Evolutionary conservation across 2,888 invertebrate genomes (phyloP), one percentile per base, ranked within the genome.

Genomic region (Plebejus argus): DNA sequence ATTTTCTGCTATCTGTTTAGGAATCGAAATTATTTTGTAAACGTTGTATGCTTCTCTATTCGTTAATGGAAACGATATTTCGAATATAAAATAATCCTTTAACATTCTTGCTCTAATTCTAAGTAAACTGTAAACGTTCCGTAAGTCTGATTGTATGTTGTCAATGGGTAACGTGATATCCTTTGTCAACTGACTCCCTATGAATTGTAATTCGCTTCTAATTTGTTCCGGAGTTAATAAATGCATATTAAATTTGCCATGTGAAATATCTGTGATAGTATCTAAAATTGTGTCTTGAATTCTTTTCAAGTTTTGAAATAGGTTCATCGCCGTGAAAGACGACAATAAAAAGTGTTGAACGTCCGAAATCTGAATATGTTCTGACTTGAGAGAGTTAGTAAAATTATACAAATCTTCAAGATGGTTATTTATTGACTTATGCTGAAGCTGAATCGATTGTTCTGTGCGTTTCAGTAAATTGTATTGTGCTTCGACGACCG

Each of bases 11-110:
- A 56, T 56, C n/a, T 56, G 58, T 8, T 61, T 61, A 23, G 58
- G 58, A 61, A 61, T 61, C 58, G 58, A 61, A 61, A 61, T 61
- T 1, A 61, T 61, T 61, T 61, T 61, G 58, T 56, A 61, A 23
- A 23, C 58, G 10, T 20, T 61, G 56, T 56, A 56, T 56, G 56
- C n/a, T 56, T 56, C 56, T 56, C 56, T 56, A n/a, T 56, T 56
- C n/a, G 56, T 56, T n/a, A 56, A 56, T 56, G 56, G 18, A 56
- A 56, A 56, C 56, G 56, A 18, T 56, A 56, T 56, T 56, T 56
- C 56, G 56, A 56, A 56, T 56, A 56, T 56, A 56, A 56, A 56
- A 56, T 56, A 56, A 20, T 56, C 56, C n/a, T 56, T 56, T 56
- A 56, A 56, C 7, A 56, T 56, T 56, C 56, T 56, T 53, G 53